Evolutionary conservation across 2,113 vertebrate species (phyloP).

Genomic region (Bothrops jararaca): DNA sequence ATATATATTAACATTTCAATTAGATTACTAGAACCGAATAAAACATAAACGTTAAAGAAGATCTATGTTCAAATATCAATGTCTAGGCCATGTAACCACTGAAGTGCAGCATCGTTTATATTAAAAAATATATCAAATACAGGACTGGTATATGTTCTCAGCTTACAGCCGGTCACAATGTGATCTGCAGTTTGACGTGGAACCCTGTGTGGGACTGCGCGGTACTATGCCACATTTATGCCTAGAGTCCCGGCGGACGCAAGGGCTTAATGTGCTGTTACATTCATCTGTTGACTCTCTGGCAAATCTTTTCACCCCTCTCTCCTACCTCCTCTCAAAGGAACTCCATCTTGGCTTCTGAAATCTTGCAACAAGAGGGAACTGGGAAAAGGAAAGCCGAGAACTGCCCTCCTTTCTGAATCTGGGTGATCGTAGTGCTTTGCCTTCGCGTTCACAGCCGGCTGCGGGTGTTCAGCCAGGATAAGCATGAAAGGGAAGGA

Average conservation of each 20-base stretch:
- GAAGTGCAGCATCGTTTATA: not conserved
- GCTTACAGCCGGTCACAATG: too few relatives aligned
- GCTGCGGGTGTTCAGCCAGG: constrained; percentile 19
- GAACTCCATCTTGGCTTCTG: constrained; percentile 6
- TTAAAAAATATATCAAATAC: not conserved
- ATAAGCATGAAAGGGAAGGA: not conserved
- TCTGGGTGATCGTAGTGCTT: not conserved
- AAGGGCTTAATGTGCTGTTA: not conserved
- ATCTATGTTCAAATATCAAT: too few relatives aligned
- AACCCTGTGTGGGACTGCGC: too few relatives aligned
- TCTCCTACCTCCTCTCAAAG: not conserved
- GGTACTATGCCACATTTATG: not conserved
- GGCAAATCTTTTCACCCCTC: not conserved
- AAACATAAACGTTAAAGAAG: too few relatives aligned
- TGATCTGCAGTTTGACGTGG: too few relatives aligned
- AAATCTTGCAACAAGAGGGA: not conserved
- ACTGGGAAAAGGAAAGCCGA: constrained; percentile 3
- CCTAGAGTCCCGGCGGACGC: too few relatives aligned
- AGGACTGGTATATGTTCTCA: not conserved
- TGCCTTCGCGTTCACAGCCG: not conserved
- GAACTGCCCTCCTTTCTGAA: not conserved
- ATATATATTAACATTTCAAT: too few relatives aligned
- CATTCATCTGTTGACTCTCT: not conserved
- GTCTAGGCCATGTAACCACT: not conserved
- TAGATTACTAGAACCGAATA: too few relatives aligned